phyloP scores from a whole-genome alignment of 2,113 vertebrate genomes.

The Carettochelys insculpta region DNA sequence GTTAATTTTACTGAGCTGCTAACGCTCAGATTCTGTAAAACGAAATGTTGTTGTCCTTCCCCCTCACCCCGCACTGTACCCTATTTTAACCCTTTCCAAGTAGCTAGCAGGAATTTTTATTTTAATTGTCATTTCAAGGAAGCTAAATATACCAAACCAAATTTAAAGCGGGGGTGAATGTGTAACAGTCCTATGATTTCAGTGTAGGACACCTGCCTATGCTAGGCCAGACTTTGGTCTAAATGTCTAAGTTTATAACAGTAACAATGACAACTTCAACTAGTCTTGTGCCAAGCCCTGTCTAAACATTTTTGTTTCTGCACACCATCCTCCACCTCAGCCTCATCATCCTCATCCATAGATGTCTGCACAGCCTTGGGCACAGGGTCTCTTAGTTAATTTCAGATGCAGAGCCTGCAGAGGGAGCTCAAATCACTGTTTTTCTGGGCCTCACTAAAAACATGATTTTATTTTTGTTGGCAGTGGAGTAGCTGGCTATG shows the following conservation, averaged over 20 bases:
- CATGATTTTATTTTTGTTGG: slow-evolving; percentile 18
- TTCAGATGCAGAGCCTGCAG: slow-evolving; percentile 65
- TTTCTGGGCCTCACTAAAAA: slow-evolving; percentile 49
- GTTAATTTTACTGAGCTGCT: background rate
- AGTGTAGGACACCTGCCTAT: slow-evolving; percentile 56
- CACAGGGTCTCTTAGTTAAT: slow-evolving; percentile 62
- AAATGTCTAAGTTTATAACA: slow-evolving; percentile 57
- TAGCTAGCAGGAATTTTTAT: slow-evolving; percentile 30
- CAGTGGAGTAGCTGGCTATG: background rate
- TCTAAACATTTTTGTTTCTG: slow-evolving; percentile 74
- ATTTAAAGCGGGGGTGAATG: background rate
- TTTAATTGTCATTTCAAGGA: slow-evolving; percentile 12
- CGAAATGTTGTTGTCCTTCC: background rate
- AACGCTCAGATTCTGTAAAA: background rate
- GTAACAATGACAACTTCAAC: slow-evolving; percentile 49
- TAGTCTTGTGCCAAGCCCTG: slow-evolving; percentile 63
- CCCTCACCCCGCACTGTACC: too few relatives aligned
- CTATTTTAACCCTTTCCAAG: background rate
- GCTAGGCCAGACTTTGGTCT: slow-evolving; percentile 38
- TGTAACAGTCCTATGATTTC: background rate
- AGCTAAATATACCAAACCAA: slow-evolving; percentile 35
- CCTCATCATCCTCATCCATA: slow-evolving; percentile 63
- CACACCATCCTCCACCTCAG: slow-evolving; percentile 64
- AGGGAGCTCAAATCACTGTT: slow-evolving; percentile 74
- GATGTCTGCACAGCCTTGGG: slow-evolving; percentile 46